phyloP scores from a whole-genome alignment of 2,888 invertebrate species.

The Cryptus viduatorius region DNA sequence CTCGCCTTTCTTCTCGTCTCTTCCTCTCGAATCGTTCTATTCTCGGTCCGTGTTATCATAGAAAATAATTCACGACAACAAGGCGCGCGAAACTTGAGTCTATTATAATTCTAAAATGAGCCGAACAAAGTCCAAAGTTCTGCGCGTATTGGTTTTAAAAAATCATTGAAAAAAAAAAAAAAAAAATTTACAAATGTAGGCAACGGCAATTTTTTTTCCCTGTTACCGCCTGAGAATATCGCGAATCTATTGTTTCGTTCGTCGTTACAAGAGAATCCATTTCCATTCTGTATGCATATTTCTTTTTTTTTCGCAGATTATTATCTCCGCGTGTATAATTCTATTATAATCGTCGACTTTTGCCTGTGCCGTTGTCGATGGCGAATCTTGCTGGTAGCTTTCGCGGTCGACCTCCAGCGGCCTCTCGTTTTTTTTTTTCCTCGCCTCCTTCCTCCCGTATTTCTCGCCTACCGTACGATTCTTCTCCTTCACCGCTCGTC shows the following conservation, averaged over 20 bases:
- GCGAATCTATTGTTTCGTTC: neutral
- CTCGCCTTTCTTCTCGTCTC: neutral
- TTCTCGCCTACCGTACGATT: slow-evolving; percentile 3
- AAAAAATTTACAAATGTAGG: neutral
- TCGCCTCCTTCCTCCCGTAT: slow-evolving; percentile 11
- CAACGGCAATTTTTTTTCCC: neutral
- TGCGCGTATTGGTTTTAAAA: neutral
- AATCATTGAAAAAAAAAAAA: neutral
- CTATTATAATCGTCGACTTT: slow-evolving; percentile 20
- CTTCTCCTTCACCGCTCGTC: slow-evolving; percentile 32
- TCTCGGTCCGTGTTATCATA: slow-evolving; percentile 6
- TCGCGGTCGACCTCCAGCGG: slow-evolving; percentile 64
- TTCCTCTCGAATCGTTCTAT: neutral
- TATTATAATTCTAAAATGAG: slow-evolving; percentile 3
- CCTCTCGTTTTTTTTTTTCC: slow-evolving; percentile 52
- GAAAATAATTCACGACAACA: slow-evolving; percentile 28
- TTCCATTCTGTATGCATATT: neutral
- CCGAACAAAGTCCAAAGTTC: neutral
- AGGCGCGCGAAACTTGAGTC: neutral
- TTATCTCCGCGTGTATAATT: neutral
- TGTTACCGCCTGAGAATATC: neutral
- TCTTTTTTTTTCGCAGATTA: neutral
- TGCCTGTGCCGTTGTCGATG: slow-evolving; percentile 17
- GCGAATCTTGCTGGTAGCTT: slow-evolving; percentile 66
- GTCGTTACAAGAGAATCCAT: neutral